Evolutionary conservation across 1,140 invertebrate species (phyloP).

Genomic region (Leptopilina clavipes): DNA sequence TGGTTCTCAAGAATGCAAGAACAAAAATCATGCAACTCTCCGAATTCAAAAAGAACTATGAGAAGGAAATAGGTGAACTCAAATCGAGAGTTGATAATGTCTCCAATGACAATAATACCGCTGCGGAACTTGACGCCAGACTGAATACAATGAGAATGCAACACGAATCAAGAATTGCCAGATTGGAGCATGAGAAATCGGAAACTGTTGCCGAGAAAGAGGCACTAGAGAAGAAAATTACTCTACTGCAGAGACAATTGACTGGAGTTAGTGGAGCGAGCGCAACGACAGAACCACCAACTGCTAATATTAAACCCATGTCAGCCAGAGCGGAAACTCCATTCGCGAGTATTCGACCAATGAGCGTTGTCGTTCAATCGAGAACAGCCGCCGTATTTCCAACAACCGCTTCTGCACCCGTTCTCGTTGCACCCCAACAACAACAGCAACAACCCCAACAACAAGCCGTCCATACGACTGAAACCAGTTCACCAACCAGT

Average conservation of each 20-base stretch:
- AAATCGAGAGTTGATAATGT: constrained; percentile 76
- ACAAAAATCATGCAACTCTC: constrained; percentile 82
- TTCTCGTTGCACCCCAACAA: constrained; percentile 80
- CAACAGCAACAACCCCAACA: constrained; percentile 70
- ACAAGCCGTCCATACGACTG: constrained; percentile 74
- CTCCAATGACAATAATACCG: constrained; percentile 51
- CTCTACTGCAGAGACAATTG: constrained; percentile 86
- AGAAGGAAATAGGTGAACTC: constrained; percentile 78
- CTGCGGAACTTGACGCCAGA: constrained; percentile 77
- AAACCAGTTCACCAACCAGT: constrained; percentile 76
- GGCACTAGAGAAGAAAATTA: constrained; percentile 81
- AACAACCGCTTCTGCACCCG: constrained; percentile 77
- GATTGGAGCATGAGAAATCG: constrained; percentile 85
- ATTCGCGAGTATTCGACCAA: constrained; percentile 93
- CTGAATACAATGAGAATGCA: constrained; percentile 81
- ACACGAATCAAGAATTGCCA: constrained; percentile 82
- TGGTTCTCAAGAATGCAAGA: constrained; percentile 82
- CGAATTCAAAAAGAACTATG: constrained; percentile 79
- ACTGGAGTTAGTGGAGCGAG: constrained; percentile 81
- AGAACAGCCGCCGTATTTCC: constrained; percentile 88
- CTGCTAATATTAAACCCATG: constrained; percentile 96
- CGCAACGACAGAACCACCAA: constrained; percentile 83
- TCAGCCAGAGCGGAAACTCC: constrained; percentile 87
- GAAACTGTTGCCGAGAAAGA: constrained; percentile 82
- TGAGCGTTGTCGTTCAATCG: constrained; percentile 84